Evolutionary conservation across 2,113 vertebrate species (phyloP), one percentile per base, ranked within the genome.

Genomic region (Pedionomus torquatus): DNA sequence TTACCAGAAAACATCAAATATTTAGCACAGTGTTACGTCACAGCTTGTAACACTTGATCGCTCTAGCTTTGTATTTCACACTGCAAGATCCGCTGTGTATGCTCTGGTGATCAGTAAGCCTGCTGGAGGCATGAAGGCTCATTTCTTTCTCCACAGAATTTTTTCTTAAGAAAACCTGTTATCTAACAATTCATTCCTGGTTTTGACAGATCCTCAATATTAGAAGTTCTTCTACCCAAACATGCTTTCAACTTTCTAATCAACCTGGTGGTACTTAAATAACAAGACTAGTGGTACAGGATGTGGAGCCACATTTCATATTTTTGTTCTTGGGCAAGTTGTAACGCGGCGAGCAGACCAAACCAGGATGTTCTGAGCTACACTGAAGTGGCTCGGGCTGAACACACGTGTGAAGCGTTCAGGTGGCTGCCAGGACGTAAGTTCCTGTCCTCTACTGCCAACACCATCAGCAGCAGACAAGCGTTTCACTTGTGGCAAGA

Each of bases 401-500:
- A 83, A 92, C 10, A 66, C 44, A 10, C 13, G 23, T 0, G 0
- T 33, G 19, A 94, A 82, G 31, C 26, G 39, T 11, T 60, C 44
- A 55, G 12, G 1, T 46, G 18, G 11, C 77, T 81, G 17, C 55
- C 0, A 1, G 52, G 44, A 82, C 43, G 6, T 41, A 63, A 54
- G 39, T 30, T 92, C 60, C 64, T 14, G 13, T n/a, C 39, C 51
- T 55, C 10, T 52, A 43, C 2, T 7, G 55, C 39, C 70, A 70
- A 60, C 26, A 15, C 18, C 20, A 28, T n/a, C n/a, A 43, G 57
- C 17, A 70, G 51, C 20, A 61, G 17, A 37, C 20, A 52, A 72
- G 55, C 1, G 4, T 39, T 13, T 5, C 1, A n/a, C 15, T 17
- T 2, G 1, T 11, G 26, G 18, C 49, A 83, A 66, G 35, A 35